Evolutionary conservation across 2,113 vertebrate genomes (phyloP).

Genomic region (Syngnathus scovelli): DNA sequence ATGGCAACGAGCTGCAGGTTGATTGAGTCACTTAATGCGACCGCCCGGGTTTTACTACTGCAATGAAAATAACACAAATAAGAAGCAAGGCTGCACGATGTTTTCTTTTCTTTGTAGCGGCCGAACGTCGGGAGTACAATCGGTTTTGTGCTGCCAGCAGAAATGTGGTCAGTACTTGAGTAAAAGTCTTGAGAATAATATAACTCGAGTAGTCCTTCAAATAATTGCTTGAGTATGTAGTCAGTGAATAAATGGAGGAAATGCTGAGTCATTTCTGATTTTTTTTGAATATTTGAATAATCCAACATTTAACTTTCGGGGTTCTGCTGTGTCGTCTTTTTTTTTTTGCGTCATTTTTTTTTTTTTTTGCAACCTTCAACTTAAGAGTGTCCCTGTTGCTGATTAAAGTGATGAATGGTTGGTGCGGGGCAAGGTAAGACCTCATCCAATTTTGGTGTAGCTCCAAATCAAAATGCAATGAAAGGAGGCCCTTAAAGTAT

Average conservation of each 20-base stretch:
- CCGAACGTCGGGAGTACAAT: neutral
- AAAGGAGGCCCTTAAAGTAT: neutral
- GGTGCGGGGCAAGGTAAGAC: neutral
- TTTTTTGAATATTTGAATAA: too few species aligned
- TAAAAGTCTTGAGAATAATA: too few species aligned
- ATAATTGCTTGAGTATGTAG: too few species aligned
- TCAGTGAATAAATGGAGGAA: too few species aligned
- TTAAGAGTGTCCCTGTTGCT: neutral
- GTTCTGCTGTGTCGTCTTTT: too few species aligned
- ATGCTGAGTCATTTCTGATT: too few species aligned
- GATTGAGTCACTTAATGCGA: slow-evolving; percentile 4
- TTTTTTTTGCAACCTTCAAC: neutral
- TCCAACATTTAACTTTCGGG: too few species aligned
- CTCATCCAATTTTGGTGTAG: neutral
- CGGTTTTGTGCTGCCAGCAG: neutral
- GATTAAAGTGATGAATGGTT: neutral
- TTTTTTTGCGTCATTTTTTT: too few species aligned
- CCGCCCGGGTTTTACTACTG: neutral
- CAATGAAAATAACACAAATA: neutral
- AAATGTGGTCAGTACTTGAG: neutral
- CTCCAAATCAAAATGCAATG: neutral
- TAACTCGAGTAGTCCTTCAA: too few species aligned
- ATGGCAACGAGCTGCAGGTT: slow-evolving; percentile 5
- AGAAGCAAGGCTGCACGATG: neutral
- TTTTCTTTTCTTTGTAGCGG: neutral